phyloP scores from a whole-genome alignment of 2,888 invertebrate species.

The Rhingia rostrata region DNA sequence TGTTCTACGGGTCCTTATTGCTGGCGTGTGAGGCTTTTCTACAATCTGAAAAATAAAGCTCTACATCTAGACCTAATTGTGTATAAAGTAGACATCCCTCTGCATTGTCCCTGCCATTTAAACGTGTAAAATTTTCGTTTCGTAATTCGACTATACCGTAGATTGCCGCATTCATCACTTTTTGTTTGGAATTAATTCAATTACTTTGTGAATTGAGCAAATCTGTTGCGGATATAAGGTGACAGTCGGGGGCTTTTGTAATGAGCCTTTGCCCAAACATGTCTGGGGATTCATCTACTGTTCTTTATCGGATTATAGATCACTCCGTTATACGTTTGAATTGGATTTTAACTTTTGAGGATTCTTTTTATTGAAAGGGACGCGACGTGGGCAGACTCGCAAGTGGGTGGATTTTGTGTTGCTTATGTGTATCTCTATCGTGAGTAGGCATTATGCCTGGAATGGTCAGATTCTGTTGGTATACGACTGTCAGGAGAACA shows the following conservation, averaged over 20 bases:
- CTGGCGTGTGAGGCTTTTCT: too few species aligned
- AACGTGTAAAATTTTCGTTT: conserved; percentile 12
- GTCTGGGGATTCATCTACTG: too few species aligned
- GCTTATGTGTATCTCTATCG: too few species aligned
- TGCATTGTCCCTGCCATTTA: not conserved
- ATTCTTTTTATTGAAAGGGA: not conserved
- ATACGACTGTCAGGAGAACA: too few species aligned
- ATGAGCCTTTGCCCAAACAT: conserved; percentile 1
- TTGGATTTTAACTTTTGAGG: conserved; percentile 17
- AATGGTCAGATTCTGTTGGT: too few species aligned
- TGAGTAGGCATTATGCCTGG: too few species aligned
- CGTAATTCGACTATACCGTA: not conserved
- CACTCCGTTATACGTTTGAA: conserved; percentile 18
- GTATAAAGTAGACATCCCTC: not conserved
- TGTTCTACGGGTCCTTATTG: conserved; percentile 3
- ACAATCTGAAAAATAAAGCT: not conserved
- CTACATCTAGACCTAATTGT: not conserved
- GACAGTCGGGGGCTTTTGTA: not conserved
- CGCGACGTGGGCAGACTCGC: too few species aligned
- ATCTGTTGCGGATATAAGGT: conserved; percentile 7
- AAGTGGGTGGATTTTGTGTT: too few species aligned
- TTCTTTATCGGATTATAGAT: conserved; percentile 13
- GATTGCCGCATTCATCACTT: conserved; percentile 24
- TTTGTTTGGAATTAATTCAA: conserved; percentile 35
- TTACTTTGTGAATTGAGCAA: conserved; percentile 18